Conservation (phyloP, 2,888 invertebrate genomes). For the Drosophila picticornis region DNA sequence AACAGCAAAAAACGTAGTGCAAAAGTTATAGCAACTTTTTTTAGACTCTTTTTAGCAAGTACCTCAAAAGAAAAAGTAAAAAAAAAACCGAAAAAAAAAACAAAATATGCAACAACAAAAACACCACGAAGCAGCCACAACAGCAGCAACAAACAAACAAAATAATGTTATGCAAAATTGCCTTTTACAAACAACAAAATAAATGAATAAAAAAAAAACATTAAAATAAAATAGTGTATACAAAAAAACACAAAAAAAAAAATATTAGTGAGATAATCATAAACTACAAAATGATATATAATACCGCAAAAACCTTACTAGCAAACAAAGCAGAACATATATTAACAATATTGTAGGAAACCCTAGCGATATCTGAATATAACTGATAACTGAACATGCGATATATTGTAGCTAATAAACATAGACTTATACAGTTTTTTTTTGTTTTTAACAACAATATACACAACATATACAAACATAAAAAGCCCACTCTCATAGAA, state of each 20-base stretch:
- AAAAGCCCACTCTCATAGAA: slow-evolving; percentile 47
- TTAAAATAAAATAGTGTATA: slow-evolving; percentile 28
- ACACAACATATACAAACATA: slow-evolving; percentile 25
- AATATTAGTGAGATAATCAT: slow-evolving; percentile 54
- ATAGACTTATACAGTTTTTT: slow-evolving; percentile 37
- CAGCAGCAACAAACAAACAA: slow-evolving; percentile 34
- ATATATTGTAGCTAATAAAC: slow-evolving; percentile 54
- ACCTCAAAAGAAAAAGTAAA: slow-evolving; percentile 58
- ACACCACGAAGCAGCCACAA: slow-evolving; percentile 42
- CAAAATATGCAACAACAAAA: slow-evolving; percentile 31
- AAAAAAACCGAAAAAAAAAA: slow-evolving; percentile 27
- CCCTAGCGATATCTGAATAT: slow-evolving; percentile 49
- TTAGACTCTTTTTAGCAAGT: slow-evolving; percentile 73
- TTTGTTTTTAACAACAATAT: slow-evolving; percentile 6
- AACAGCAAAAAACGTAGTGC: slow-evolving; percentile 46
- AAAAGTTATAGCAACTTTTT: slow-evolving; percentile 59
- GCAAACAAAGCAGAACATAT: slow-evolving; percentile 70
- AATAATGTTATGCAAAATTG: slow-evolving; percentile 56
- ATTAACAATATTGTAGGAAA: slow-evolving; percentile 51
- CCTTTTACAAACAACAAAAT: slow-evolving; percentile 48
- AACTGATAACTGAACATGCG: slow-evolving; percentile 60
- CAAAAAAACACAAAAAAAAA: slow-evolving; percentile 9
- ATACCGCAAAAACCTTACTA: slow-evolving; percentile 78
- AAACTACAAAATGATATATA: slow-evolving; percentile 32
- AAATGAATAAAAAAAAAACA: slow-evolving; percentile 18